phyloP scores from a whole-genome alignment of 1,140 invertebrate genomes.

The Anastrepha obliqua region DNA sequence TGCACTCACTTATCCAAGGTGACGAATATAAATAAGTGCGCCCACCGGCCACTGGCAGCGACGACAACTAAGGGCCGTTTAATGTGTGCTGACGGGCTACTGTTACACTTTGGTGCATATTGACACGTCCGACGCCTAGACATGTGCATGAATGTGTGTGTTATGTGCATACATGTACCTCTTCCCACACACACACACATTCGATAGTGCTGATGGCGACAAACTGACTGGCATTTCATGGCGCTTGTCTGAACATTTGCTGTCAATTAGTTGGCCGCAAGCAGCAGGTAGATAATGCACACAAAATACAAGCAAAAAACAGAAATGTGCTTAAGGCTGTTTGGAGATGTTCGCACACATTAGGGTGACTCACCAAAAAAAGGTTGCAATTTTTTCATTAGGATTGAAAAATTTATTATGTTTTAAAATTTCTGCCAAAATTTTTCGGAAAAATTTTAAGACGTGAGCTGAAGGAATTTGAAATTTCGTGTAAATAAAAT shows the following conservation, averaged over 20 bases:
- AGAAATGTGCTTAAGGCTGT: not conserved
- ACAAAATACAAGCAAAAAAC: not conserved
- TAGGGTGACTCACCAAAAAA: too few relatives aligned
- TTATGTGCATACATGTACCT: not conserved
- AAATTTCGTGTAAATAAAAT: too few relatives aligned
- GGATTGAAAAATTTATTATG: too few relatives aligned
- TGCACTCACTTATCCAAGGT: not conserved
- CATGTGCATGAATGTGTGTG: not conserved
- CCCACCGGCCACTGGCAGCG: not conserved
- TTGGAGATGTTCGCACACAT: not conserved
- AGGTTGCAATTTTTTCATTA: too few relatives aligned
- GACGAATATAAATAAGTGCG: not conserved
- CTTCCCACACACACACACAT: not conserved
- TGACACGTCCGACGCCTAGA: not conserved
- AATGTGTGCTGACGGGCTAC: not conserved
- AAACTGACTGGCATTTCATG: slow-evolving; percentile 35
- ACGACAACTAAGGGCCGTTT: not conserved
- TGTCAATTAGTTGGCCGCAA: not conserved
- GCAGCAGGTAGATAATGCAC: not conserved
- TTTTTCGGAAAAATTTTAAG: too few relatives aligned
- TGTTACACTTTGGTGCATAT: not conserved
- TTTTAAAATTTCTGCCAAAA: too few relatives aligned
- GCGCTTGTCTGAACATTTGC: not conserved
- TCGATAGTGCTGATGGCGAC: not conserved
- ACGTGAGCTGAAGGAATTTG: too few relatives aligned